Percentiles rank a stretch among this genome's conserved stretches.
Evolutionary conservation across 2,113 vertebrate genomes (phyloP).

Genomic region (Istiophorus platypterus): DNA sequence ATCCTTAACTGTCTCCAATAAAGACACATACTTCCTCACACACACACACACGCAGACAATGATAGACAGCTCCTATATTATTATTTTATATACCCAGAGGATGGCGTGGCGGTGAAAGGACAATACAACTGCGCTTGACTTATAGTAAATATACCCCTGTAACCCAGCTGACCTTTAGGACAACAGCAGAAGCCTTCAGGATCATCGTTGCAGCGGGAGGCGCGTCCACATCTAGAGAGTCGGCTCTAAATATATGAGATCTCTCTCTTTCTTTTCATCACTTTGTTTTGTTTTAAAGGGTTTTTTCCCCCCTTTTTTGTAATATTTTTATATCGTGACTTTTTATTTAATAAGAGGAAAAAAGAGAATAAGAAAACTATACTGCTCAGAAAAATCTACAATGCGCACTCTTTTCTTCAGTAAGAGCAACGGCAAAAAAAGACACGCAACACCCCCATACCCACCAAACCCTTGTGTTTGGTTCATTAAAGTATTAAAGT

Average conservation of each 20-base stretch:
- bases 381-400: no score
- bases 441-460: no score
- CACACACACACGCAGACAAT: conserved; percentile 38
- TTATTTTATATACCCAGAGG: conserved; percentile 41
- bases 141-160: conserved; percentile 44
- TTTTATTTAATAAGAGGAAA: no score
- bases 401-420: no score
- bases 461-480: no score
- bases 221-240: not conserved
- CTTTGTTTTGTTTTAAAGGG: no score
- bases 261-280: not conserved
- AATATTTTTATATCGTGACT: no score
- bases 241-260: not conserved
- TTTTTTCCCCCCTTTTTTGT: no score
- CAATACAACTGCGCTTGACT: conserved; percentile 24
- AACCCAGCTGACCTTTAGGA: conserved; percentile 41
- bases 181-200: conserved; percentile 9
- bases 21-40: conserved; percentile 48
- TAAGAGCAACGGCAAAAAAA: no score
- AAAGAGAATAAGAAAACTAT: no score
- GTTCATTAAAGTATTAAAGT: no score
- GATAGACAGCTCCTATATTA: conserved; percentile 49
- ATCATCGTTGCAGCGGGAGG: conserved; percentile 10
- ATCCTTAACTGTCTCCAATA: conserved; percentile 79
- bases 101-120: conserved; percentile 23